Conservation (phyloP, 1,140 invertebrate genomes). For the Trigoniulus corallinus region DNA sequence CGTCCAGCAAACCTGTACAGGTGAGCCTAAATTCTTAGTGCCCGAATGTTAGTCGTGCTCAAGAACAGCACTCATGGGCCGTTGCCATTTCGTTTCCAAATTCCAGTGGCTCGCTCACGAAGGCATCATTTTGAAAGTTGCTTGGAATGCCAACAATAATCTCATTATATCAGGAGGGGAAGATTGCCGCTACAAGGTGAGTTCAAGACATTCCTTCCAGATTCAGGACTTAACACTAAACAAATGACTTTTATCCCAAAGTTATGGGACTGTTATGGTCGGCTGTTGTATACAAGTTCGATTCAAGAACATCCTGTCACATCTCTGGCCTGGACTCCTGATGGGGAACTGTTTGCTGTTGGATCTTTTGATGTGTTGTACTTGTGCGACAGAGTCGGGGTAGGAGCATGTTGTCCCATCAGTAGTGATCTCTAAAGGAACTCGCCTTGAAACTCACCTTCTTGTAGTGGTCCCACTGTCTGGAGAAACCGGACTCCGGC, state of each 20-base stretch:
- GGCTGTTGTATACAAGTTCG: constrained; percentile 63
- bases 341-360: constrained; percentile 78
- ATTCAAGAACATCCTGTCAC: constrained; percentile 81
- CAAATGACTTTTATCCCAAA: constrained; percentile 10
- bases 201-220: neutral
- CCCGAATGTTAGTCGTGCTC: no score
- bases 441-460: no score
- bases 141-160: constrained; percentile 76
- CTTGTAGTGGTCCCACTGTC: constrained; percentile 81
- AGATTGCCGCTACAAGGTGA: constrained; percentile 79
- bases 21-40: constrained; percentile 29
- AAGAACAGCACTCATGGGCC: no score
- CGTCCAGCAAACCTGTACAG: constrained; percentile 67
- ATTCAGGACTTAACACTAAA: no score
- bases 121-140: constrained; percentile 65
- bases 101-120: constrained; percentile 93
- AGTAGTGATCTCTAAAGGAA: no score
- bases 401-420: no score
- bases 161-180: constrained; percentile 85
- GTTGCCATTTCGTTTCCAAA: constrained; percentile 2
- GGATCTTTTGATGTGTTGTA: constrained; percentile 84
- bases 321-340: constrained; percentile 71
- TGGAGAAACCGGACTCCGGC: constrained; percentile 69
- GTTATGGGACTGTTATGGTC: constrained; percentile 81
- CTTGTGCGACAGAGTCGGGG: constrained; percentile 83